A percentile compares a stretch with the other conserved stretches of the same genome.
Evolutionary conservation across 2,888 invertebrate species (phyloP).

Genomic region (Drosophila mulleri): DNA sequence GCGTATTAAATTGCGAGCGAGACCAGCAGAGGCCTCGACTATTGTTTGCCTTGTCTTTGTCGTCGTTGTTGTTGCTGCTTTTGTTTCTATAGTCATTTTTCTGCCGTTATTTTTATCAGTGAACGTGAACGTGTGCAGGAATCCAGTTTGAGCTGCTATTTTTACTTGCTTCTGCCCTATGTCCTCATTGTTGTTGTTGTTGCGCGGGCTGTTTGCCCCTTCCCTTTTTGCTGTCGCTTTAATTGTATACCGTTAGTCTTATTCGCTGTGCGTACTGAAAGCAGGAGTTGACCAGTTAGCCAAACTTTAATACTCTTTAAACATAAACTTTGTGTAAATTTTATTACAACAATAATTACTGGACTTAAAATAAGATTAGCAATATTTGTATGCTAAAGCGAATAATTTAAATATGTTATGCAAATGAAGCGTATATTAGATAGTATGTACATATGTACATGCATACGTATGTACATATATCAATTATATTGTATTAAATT

Average conservation of each 20-base stretch:
- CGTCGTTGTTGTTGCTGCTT: constrained; percentile 14
- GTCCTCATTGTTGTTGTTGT: constrained; percentile 7
- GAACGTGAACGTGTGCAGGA: constrained; percentile 58
- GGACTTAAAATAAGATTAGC: background rate
- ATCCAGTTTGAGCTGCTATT: constrained; percentile 52
- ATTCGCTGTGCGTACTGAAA: constrained; percentile 27
- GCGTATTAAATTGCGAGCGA: constrained; percentile 76
- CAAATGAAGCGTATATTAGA: background rate
- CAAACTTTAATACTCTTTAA: constrained; percentile 28
- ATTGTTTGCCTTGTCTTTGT: constrained; percentile 38
- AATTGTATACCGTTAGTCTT: constrained; percentile 65
- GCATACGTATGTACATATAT: too few species aligned
- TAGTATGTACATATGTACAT: background rate
- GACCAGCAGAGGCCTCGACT: constrained; percentile 40
- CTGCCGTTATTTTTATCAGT: constrained; percentile 76
- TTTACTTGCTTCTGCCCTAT: constrained; percentile 4
- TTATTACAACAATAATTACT: constrained; percentile 3
- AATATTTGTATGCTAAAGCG: background rate
- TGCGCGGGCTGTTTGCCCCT: constrained; percentile 8
- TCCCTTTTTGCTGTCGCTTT: constrained; percentile 32
- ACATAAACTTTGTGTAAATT: background rate
- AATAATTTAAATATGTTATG: background rate
- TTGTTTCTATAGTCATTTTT: constrained; percentile 68
- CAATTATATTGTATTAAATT: background rate
- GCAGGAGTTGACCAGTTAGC: constrained; percentile 1